Base-by-base conservation (phyloP, 2,113 vertebrate genomes). In the Gracilinanus agilis region DNA sequence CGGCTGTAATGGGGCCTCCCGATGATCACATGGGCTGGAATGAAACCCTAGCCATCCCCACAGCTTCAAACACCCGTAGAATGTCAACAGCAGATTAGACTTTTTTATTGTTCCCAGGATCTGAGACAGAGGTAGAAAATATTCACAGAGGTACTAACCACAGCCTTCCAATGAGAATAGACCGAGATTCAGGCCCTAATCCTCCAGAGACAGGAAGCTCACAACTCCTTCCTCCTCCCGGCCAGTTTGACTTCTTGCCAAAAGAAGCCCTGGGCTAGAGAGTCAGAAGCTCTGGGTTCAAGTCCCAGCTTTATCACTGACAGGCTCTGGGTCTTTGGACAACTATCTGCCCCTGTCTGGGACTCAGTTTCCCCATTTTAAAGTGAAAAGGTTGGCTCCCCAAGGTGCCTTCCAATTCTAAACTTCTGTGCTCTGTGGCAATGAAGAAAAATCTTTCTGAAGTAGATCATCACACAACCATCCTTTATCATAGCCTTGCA, bases 31-130 rank as follows among this genome's bases (percentile, higher is more conserved):
- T 11, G 13, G 88, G 53, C 88, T 10, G 0, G 24, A 58, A 7
- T 53, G 97, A 96, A 96, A 97, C 92, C 95, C 92, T 94, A 97
- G 88, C 92, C 90, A 75, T 5, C 8, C 19, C 1, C 53, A 0
- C 34, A 0, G 91, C 34, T 53, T 75, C 44, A 0, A 3, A 95
- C 54, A 92, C 93, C 89, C 9, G 49, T 0, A 9, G 92, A 94
- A 92, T 94, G 95, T 96, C 97, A 97, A 67, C 94, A 93, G 91
- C 55, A 95, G 97, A 93, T 97, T 92, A 97, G 92, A 27, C 90
- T 53, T 61, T 90, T 54, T 0, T 0, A 10, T 92, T 90, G 83
- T 96, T 96, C 96, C 97, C 97, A 96, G 97, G 93, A n/a, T 24
- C 94, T 2, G 0, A 40, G 90, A 19, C 13, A 67, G 16, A 11